Evolutionary conservation across 2,888 invertebrate species (phyloP).

Genomic region (Drosophila recens): DNA sequence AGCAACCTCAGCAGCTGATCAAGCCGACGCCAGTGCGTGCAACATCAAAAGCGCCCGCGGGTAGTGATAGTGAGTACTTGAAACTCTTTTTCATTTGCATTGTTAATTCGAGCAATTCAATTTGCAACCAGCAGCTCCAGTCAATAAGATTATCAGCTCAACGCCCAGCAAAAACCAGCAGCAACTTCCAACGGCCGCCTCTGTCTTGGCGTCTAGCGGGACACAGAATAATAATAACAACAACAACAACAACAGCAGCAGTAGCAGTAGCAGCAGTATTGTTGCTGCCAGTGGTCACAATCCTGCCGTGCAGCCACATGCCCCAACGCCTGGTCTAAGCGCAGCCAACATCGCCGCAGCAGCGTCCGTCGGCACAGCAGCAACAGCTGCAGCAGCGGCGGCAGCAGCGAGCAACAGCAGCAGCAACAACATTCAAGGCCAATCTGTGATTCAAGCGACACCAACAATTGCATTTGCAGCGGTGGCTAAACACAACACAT

Average conservation of each 20-base stretch:
- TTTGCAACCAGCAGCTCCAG: slow-evolving; percentile 53
- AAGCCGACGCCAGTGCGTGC: slow-evolving; percentile 94
- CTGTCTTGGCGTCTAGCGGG: slow-evolving; percentile 79
- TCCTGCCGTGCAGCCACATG: slow-evolving; percentile 83
- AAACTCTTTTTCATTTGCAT: background rate
- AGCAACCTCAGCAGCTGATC: slow-evolving; percentile 88
- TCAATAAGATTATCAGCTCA: slow-evolving; percentile 84
- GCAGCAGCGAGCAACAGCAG: slow-evolving; percentile 44
- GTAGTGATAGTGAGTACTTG: slow-evolving; percentile 85
- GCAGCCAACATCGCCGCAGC: slow-evolving; percentile 50
- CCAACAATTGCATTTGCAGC: slow-evolving; percentile 88
- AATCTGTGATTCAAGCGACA: slow-evolving; percentile 85
- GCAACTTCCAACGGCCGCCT: slow-evolving; percentile 70
- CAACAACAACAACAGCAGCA: slow-evolving; percentile 50
- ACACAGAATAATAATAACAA: slow-evolving; percentile 28
- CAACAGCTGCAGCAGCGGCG: slow-evolving; percentile 55
- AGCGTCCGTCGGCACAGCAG: slow-evolving; percentile 47
- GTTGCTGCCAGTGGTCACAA: slow-evolving; percentile 66
- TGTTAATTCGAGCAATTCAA: background rate
- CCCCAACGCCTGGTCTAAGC: slow-evolving; percentile 83
- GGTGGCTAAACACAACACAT: slow-evolving; percentile 87
- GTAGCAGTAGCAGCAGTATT: slow-evolving; percentile 61
- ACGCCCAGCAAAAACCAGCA: slow-evolving; percentile 85
- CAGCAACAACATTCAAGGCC: slow-evolving; percentile 83
- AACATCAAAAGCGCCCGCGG: slow-evolving; percentile 85